phyloP scores from a whole-genome alignment of 1,140 invertebrate genomes.

The Aphidius ervi region DNA sequence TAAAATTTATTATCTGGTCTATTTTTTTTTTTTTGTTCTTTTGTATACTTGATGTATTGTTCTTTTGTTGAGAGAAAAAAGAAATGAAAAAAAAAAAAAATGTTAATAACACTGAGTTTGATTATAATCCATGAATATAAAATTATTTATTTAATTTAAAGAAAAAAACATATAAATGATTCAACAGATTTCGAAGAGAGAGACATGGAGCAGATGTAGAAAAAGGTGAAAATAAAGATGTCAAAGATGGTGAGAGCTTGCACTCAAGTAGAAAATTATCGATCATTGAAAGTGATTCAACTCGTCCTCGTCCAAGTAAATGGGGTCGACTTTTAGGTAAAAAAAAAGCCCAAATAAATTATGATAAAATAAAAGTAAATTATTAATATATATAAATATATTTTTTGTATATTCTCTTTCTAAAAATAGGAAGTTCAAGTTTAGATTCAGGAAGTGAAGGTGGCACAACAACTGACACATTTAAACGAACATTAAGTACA shows the following conservation, averaged over 20 bases:
- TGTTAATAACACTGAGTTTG: no score
- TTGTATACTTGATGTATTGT: no score
- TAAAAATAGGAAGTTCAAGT: conserved; percentile 58
- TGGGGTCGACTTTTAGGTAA: conserved; percentile 74
- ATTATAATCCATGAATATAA: no score
- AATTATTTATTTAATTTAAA: no score
- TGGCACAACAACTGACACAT: conserved; percentile 52
- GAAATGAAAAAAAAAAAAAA: no score
- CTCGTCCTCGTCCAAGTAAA: conserved; percentile 60
- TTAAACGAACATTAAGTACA: conserved; percentile 66
- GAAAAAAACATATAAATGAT: no score
- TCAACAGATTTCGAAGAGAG: conserved; percentile 47
- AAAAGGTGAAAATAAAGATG: conserved; percentile 57
- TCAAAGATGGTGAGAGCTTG: conserved; percentile 44
- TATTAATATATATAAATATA: conserved; percentile 1
- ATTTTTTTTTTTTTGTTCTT: no score
- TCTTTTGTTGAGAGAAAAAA: no score
- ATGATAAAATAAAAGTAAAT: conserved; percentile 4
- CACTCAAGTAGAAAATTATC: conserved; percentile 59
- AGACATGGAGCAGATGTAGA: conserved; percentile 59
- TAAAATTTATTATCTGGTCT: no score
- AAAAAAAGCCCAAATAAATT: neutral
- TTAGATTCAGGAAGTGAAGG: conserved; percentile 61
- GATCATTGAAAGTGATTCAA: conserved; percentile 52
- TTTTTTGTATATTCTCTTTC: conserved; percentile 1